Evolutionary conservation across 2,113 vertebrate genomes (phyloP).

Genomic region (Brachypodius melanocephalos): DNA sequence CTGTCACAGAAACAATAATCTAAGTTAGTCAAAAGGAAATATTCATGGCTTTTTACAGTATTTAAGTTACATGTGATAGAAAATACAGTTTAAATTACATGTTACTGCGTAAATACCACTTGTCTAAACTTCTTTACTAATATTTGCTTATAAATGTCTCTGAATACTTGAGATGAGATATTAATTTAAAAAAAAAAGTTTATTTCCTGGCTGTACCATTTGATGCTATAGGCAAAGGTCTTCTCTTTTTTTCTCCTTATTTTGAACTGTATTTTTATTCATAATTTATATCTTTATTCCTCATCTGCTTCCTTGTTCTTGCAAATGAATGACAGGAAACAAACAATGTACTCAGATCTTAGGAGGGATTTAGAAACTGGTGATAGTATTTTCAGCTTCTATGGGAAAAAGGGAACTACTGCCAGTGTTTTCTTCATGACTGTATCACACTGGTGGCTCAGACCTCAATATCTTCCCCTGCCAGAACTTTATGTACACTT

Average conservation of each 20-base stretch:
- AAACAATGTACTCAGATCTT: not conserved
- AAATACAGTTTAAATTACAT: not conserved
- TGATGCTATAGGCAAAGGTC: not conserved
- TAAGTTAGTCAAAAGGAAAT: not conserved
- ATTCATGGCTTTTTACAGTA: not conserved
- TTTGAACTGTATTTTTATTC: not conserved
- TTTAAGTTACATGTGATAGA: not conserved
- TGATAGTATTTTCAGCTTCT: not conserved
- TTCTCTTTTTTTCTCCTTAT: not conserved
- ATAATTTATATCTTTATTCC: not conserved
- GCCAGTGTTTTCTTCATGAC: not conserved
- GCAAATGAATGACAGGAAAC: not conserved
- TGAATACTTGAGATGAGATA: not conserved
- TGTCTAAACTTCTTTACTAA: not conserved
- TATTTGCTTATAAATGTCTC: not conserved
- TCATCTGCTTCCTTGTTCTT: not conserved
- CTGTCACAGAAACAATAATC: not conserved
- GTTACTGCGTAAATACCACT: not conserved
- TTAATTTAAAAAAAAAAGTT: not conserved
- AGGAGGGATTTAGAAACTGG: not conserved
- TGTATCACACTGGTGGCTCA: not conserved
- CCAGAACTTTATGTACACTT: not conserved
- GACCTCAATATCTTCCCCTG: not conserved
- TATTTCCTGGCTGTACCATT: not conserved
- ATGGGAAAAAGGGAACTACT: not conserved